A percentile compares a stretch with the other conserved stretches of the same genome.
These are phyloP conservation scores for Galleria mellonella DNA, from an alignment of 1,140 invertebrate genomes.

Conservation along the genomic window DNA sequence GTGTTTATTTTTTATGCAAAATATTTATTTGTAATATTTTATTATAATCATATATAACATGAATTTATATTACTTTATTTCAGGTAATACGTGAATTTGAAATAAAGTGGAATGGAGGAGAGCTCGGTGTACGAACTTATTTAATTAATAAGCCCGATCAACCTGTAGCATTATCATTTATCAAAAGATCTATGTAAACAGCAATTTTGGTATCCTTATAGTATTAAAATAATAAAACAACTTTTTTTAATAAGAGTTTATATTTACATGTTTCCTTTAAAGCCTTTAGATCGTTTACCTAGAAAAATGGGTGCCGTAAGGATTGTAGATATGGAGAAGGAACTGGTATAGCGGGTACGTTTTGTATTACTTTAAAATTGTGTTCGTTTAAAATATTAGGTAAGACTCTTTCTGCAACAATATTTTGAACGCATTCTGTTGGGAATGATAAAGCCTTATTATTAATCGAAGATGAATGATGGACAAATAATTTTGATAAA, in stretches of 20 bases:
- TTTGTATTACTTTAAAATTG: too few species aligned
- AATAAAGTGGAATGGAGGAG: slow-evolving; percentile 79
- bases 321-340: background rate
- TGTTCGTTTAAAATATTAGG: slow-evolving; percentile 16
- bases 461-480: too few species aligned
- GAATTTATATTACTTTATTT: slow-evolving; percentile 37
- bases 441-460: background rate
- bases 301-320: background rate
- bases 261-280: too few species aligned
- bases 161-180: slow-evolving; percentile 64
- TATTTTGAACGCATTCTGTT: slow-evolving; percentile 15
- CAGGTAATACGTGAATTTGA: slow-evolving; percentile 82
- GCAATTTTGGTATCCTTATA: too few species aligned
- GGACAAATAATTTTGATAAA: too few species aligned
- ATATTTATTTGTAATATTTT: background rate
- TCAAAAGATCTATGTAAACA: too few species aligned
- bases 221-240: too few species aligned
- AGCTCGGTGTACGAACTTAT: slow-evolving; percentile 79
- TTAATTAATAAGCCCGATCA: slow-evolving; percentile 88
- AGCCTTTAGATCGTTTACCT: too few species aligned
- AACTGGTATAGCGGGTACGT: background rate
- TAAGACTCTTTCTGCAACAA: slow-evolving; percentile 22
- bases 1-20: slow-evolving; percentile 4
- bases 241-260: too few species aligned
- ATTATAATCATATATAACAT: background rate